Base-by-base conservation (phyloP, 2,888 invertebrate species). In the Drosophila gaucha region DNA sequence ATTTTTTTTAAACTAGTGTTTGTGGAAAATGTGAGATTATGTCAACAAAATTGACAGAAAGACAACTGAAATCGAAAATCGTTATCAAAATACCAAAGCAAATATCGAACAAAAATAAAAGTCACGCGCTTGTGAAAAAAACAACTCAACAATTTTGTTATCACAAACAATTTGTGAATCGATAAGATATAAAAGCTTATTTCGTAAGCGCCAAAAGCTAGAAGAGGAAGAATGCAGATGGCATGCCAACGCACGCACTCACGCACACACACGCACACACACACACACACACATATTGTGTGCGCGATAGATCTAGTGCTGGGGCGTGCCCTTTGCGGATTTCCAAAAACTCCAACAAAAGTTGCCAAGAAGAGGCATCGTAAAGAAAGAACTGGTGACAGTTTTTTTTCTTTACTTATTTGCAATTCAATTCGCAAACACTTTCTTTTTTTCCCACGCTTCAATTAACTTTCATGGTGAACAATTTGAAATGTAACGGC, bases 381-480 rank as follows among this genome's bases (percentile, higher is more conserved):
- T 24, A 51, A 44, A 33, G 33, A 47, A 55, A 43, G 44, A 63
- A 26, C 39, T 64, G 60, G 63, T 52, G 64, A 76, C 67, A 75
- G 44, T 55, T 60, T 56, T 50, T 28, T 30, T 31, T 16, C 6
- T 18, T 10, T 5, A 46, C 43, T 22, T 30, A 68, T 55, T 78
- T 69, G 46, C 55, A 58, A 66, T 73, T 67, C 59, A 64, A 67
- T 79, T 65, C 43, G 65, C 60, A 68, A 65, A 66, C 68, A 74
- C 84, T 80, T 86, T 86, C 86, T 86, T 70, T 70, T 83, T 83
- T 80, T 80, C 80, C 80, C 80, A 80, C 84, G 84, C 86, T 68
- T 74, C 52, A 44, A 66, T 63, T 62, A 55, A 63, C 52, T 67
- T 62, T 65, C 64, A 67, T 55, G 56, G 58, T 30, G 20, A 56